Evolutionary conservation across 2,113 vertebrate species (phyloP), one percentile per base, ranked within the genome.

Genomic region (Vidua macroura): DNA sequence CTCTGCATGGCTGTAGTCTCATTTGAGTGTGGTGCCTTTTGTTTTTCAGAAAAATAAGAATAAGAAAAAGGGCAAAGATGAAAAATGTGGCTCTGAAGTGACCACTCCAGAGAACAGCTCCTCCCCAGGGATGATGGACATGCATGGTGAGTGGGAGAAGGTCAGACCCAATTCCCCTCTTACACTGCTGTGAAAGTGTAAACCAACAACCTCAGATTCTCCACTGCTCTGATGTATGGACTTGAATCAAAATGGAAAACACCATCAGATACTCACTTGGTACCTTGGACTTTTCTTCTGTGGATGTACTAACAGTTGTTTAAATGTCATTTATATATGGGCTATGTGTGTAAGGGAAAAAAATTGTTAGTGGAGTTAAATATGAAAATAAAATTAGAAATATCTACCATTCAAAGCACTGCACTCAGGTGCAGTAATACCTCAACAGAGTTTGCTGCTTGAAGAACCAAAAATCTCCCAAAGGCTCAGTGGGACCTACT

Each of bases 71-170:
- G 98, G 99, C 68, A 99, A 99, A 97, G 99, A 99, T 67, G 99
- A 99, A 94, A 99, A 99, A 79, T 99, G 99, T 69, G 99, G 99
- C 83, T 99, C 99, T 0, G 99, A 99, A 97, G 92, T 99, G 92
- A 99, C 99, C 55, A 99, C 99, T 43, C 99, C 99, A 4, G 99
- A 99, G 97, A 99, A 99, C 97, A 99, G 99, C 96, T 99, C 99
- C 18, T 99, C 99, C 70, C 99, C 99, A 0, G 99, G 99, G 87
- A 99, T 99, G 99, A 99, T 99, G 98, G 99, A 99, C 97, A 99
- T 99, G 98, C 98, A 99, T 11, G 99, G 99, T 99, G 93, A 96
- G 98, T 93, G 90, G 81, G 70, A 91, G 63, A 56, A 33, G 67
- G 56, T 88, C 85, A 82, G 63, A 60, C 56, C 58, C 53, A 37